Conservation (phyloP, 2,113 vertebrate genomes). For the Taxidea taxus region DNA sequence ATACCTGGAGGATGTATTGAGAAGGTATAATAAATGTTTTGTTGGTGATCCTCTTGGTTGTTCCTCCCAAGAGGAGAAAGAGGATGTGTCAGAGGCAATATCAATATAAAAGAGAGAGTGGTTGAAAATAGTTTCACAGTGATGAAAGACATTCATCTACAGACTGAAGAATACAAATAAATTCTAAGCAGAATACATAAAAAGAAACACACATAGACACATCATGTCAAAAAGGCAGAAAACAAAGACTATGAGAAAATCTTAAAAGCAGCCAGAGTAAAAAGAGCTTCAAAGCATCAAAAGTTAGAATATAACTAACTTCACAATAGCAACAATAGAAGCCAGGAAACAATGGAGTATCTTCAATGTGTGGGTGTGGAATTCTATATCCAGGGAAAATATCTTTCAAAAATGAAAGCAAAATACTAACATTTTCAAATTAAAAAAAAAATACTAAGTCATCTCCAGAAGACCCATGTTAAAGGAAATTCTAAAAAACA, state of each 20-base stretch:
- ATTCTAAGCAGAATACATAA: not conserved
- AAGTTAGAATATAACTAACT: not conserved
- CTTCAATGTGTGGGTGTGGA: not conserved
- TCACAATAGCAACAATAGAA: not conserved
- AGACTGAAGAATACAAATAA: not conserved
- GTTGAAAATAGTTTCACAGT: not conserved
- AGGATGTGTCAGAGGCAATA: not conserved
- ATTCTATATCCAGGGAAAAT: not conserved
- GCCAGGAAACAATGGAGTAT: not conserved
- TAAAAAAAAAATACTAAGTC: not conserved
- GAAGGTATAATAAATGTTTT: not conserved
- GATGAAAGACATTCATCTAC: not conserved
- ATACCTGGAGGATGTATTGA: not conserved
- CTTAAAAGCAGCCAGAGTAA: not conserved
- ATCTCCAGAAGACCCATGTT: not conserved
- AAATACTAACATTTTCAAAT: not conserved
- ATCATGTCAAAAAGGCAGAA: not conserved
- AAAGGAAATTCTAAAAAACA: constrained; percentile 4
- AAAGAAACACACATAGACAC: not conserved
- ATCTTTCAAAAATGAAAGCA: not conserved
- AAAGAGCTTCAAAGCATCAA: not conserved
- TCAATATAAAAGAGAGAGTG: not conserved
- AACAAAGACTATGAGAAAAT: not conserved
- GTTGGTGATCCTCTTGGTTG: not conserved
- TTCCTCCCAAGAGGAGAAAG: not conserved